Evolutionary conservation across 2,113 vertebrate species (phyloP).

Genomic region (Cyrtonyx montezumae): DNA sequence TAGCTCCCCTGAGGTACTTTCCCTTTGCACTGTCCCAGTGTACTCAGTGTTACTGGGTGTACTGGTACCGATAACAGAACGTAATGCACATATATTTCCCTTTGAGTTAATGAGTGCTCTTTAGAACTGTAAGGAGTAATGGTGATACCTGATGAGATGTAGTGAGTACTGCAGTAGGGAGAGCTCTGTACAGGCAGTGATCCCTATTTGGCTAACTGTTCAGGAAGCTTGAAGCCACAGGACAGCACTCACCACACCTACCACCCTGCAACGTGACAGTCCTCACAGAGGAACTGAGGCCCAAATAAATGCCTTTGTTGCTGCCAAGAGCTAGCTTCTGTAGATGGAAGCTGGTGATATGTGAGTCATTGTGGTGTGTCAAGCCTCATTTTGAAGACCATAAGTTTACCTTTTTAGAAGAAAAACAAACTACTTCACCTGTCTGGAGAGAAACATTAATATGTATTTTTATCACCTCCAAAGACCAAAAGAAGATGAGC

Average conservation of each 20-base stretch:
- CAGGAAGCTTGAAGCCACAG: neutral
- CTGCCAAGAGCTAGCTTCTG: neutral
- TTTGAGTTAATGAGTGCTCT: accelerated
- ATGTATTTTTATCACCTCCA: constrained; percentile 72
- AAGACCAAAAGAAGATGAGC: constrained; percentile 75
- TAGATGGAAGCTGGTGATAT: constrained; percentile 36
- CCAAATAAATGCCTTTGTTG: neutral
- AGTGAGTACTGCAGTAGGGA: neutral
- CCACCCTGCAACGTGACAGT: neutral
- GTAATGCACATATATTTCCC: accelerated
- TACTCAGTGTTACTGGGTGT: neutral
- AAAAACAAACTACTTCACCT: constrained; percentile 71
- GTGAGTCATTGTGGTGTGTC: constrained; percentile 67
- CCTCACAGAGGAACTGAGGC: neutral
- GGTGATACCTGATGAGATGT: neutral
- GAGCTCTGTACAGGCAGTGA: neutral
- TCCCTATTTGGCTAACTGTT: neutral
- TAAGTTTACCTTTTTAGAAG: constrained; percentile 74
- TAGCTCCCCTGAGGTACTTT: neutral
- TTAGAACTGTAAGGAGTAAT: neutral
- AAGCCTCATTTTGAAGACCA: constrained; percentile 75
- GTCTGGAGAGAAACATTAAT: constrained; percentile 72
- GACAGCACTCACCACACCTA: neutral
- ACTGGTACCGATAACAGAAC: neutral
- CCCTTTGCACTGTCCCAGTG: neutral